A percentile compares a stretch with the other conserved stretches of the same genome.
phyloP scores from a whole-genome alignment of 2,888 invertebrate genomes.

The Drosophila peninsularis region DNA sequence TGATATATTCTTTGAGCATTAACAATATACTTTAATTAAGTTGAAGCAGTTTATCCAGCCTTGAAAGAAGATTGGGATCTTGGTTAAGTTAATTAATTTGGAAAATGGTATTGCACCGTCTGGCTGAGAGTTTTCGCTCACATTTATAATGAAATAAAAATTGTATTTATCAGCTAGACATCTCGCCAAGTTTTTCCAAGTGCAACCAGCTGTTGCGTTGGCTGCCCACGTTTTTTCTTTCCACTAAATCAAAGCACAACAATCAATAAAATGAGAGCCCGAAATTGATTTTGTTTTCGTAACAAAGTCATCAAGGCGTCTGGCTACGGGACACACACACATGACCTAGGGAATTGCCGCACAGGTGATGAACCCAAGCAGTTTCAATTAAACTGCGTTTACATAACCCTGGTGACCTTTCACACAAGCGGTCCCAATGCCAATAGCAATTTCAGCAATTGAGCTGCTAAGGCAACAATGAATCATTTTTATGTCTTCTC shows the following conservation, averaged over 20 bases:
- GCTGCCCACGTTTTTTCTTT: neutral
- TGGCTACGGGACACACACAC: neutral
- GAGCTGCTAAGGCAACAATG: conserved; percentile 8
- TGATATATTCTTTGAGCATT: too few relatives aligned
- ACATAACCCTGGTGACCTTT: conserved; percentile 22
- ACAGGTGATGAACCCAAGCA: conserved; percentile 26
- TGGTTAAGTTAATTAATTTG: too few relatives aligned
- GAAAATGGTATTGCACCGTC: neutral
- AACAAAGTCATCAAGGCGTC: conserved; percentile 34
- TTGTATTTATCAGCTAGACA: neutral
- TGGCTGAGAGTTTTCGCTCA: neutral
- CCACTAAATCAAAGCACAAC: conserved; percentile 30
- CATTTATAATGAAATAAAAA: neutral
- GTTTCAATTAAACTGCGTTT: conserved; percentile 28
- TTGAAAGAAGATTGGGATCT: too few relatives aligned
- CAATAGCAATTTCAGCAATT: neutral
- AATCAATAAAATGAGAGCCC: conserved; percentile 37
- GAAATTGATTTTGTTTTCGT: conserved; percentile 27
- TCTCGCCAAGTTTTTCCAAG: neutral
- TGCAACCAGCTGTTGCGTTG: conserved; percentile 13
- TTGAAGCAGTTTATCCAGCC: neutral
- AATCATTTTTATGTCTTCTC: conserved; percentile 11
- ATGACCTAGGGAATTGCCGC: neutral
- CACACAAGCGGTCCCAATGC: neutral
- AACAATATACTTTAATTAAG: neutral